A percentile compares a stretch with the other conserved stretches of the same genome.
These are phyloP conservation scores for Thripadectes ignobilis DNA, from an alignment of 2,797 vertebrate genomes.

Conservation along the genomic window DNA sequence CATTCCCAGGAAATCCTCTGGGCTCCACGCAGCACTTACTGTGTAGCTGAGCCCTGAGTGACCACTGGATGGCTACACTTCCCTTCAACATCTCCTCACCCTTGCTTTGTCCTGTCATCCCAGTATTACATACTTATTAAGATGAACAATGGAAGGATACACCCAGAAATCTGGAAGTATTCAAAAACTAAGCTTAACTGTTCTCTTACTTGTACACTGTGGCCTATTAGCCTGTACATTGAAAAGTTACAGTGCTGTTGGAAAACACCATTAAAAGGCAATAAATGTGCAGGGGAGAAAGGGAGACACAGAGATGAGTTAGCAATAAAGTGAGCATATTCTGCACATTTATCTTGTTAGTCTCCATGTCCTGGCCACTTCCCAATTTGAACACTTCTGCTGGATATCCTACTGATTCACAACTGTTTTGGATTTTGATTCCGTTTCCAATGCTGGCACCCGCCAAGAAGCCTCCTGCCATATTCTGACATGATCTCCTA, in stretches of 20 bases:
- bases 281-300: neutral
- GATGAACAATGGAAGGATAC: conserved; percentile 27
- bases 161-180: conserved; percentile 56
- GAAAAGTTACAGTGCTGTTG: conserved; percentile 17
- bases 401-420: neutral
- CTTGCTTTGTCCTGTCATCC: neutral
- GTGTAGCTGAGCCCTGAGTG: neutral
- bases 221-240: neutral
- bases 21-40: rapidly evolving
- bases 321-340: neutral
- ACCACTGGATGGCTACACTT: conserved; percentile 66
- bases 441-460: neutral
- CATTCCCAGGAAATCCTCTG: neutral
- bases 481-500: neutral
- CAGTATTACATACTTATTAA: neutral
- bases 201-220: neutral
- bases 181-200: neutral
- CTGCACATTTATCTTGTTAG: conserved; percentile 20
- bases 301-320: neutral
- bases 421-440: neutral
- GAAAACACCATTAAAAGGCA: conserved; percentile 10
- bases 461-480: neutral
- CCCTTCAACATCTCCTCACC: conserved; percentile 21
- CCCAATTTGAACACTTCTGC: neutral
- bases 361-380: neutral